Conservation (phyloP, 1,140 invertebrate species). For the Dendrolimus punctatus region DNA sequence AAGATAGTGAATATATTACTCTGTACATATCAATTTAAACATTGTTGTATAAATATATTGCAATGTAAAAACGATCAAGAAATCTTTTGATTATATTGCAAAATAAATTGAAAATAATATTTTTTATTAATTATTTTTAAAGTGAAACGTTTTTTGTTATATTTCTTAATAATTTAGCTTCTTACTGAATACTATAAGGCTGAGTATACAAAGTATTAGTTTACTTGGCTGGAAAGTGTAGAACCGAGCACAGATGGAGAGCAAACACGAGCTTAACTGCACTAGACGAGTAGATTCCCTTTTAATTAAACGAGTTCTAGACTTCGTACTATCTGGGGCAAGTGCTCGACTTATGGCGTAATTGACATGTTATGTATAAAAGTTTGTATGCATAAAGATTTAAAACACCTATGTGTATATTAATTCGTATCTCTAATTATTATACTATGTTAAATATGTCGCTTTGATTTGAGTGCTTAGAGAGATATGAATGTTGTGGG, state of each 20-base stretch:
- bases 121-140: too few species aligned
- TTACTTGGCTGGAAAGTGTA: conserved; percentile 14
- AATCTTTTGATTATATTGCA: too few species aligned
- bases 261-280: conserved; percentile 43
- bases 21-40: too few species aligned
- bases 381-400: too few species aligned
- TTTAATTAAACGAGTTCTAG: conserved; percentile 50
- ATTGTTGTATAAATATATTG: too few species aligned
- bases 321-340: conserved; percentile 15
- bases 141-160: background rate
- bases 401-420: background rate
- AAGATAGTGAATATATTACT: too few species aligned
- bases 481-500: too few species aligned
- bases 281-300: conserved; percentile 41
- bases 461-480: too few species aligned
- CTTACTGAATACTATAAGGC: conserved; percentile 1
- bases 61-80: too few species aligned
- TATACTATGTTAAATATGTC: too few species aligned
- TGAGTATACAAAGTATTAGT: conserved; percentile 22
- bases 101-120: too few species aligned
- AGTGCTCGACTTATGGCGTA: conserved; percentile 15
- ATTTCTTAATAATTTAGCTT: background rate
- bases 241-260: conserved; percentile 24
- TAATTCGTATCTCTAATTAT: background rate
- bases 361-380: conserved; percentile 12